Percentiles rank a stretch among this genome's conserved stretches.
phyloP scores from a whole-genome alignment of 92 coral and sea anemone species.

The Zoanthus sansibaricus region DNA sequence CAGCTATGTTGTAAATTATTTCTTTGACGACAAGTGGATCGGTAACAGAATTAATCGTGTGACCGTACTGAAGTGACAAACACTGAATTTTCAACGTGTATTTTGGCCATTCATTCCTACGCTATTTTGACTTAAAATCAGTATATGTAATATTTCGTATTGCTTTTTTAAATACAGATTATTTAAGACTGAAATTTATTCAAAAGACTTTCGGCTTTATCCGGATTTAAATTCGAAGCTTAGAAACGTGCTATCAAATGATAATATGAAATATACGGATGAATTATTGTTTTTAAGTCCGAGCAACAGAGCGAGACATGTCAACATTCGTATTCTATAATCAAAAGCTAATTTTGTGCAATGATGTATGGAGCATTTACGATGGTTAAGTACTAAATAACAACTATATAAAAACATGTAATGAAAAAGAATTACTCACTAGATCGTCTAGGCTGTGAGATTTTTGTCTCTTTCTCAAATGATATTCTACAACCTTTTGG shows the following conservation, averaged over 20 bases:
- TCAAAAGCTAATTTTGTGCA: constrained; percentile 9
- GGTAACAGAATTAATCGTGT: constrained; percentile 41
- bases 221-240: constrained; percentile 27
- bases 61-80: neutral
- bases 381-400: neutral
- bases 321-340: constrained; percentile 9
- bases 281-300: neutral
- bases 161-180: constrained; percentile 9
- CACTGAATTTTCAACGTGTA: constrained; percentile 2
- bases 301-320: constrained; percentile 33
- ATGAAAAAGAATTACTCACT: constrained; percentile 71
- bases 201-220: constrained; percentile 20
- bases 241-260: constrained; percentile 15
- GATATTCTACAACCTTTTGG: constrained; percentile 54
- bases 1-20: constrained; percentile 8
- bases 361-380: constrained; percentile 11
- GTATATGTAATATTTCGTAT: neutral
- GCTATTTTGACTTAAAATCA: neutral
- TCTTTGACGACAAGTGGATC: neutral
- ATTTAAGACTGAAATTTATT: neutral
- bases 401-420: neutral
- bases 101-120: neutral
- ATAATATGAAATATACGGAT: neutral
- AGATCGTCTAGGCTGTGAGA: constrained; percentile 96
- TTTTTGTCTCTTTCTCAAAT: constrained; percentile 81